These are phyloP conservation scores for Netta rufina DNA, from an alignment of 2,797 vertebrate species.

Conservation along the genomic window DNA sequence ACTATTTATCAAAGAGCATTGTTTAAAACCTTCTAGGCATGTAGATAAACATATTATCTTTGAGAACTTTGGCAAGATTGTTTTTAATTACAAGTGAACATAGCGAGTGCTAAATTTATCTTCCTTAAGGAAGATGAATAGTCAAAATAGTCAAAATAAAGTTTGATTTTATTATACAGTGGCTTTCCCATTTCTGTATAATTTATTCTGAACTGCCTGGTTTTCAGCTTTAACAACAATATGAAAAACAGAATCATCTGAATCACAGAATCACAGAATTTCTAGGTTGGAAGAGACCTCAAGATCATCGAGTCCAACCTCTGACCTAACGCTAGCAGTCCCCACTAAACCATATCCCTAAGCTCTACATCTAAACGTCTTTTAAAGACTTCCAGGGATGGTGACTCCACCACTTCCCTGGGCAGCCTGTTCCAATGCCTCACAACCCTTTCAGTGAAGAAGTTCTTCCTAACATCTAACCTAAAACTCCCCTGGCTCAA, in stretches of 20 bases:
- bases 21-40: background rate
- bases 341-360: too few relatives aligned
- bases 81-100: background rate
- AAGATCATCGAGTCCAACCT: too few relatives aligned
- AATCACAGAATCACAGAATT: too few relatives aligned
- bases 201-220: background rate
- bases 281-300: too few relatives aligned
- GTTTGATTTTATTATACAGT: background rate
- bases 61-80: background rate
- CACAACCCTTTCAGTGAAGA: too few relatives aligned
- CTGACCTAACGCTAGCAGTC: too few relatives aligned
- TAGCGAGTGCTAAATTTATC: background rate
- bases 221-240: background rate
- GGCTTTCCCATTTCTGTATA: background rate
- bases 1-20: background rate
- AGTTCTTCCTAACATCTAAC: too few relatives aligned
- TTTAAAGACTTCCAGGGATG: too few relatives aligned
- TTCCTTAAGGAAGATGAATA: background rate
- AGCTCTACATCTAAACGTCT: too few relatives aligned
- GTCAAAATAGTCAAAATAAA: background rate
- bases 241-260: background rate
- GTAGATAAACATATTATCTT: background rate
- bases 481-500: too few relatives aligned
- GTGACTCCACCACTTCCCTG: too few relatives aligned
- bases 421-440: too few relatives aligned